Evolutionary conservation across 1,140 invertebrate genomes (phyloP), one percentile per base, ranked within the genome.

Genomic region (Drosophila arawakana): DNA sequence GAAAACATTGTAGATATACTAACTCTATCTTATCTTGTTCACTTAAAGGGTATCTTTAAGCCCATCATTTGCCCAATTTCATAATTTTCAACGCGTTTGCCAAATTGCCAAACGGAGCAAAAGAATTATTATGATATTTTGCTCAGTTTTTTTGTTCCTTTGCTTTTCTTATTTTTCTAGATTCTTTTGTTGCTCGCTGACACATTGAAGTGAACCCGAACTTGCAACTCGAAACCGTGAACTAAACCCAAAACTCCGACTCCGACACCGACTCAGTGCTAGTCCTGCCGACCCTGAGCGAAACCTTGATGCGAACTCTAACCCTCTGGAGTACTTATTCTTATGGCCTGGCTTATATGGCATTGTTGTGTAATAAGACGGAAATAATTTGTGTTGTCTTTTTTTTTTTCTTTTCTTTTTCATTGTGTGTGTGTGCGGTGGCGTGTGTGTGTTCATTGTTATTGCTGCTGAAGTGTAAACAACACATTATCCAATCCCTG

Each of bases 361-460:
- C 76, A 89, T 88, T 76, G 80, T 71, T 88, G 84, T 44, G 80
- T 89, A 88, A 88, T 88, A 88, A 88, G 78, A 80, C 78, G 84
- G 84, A 88, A 89, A 84, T 89, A 83, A 83, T 81, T 89, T 84
- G 59, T 55, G 34, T 63, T 58, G 13, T 58, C 35, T 10, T 63
- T 60, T 52, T 58, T 52, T 47, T 47, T 11, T 11, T 9, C 25
- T 47, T 39, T 69, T 10, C 21, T 50, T 50, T 54, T 50, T 15
- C 41, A n/a, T 30, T 35, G 15, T 57, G n/a, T 68, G 13, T 50
- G 65, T 49, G 21, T 58, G 30, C 18, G 18, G 18, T 18, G 49
- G 54, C 58, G 21, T 68, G 35, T 54, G 44, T 67, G 46, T 63
- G 37, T 21, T 49, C 58, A 30, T 62, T 67, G 18, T 65, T 60